Percentiles rank a stretch among this genome's conserved stretches.
These are phyloP conservation scores for Eupithecia exiguata DNA, from an alignment of 2,888 invertebrate species.

Conservation along the genomic window DNA sequence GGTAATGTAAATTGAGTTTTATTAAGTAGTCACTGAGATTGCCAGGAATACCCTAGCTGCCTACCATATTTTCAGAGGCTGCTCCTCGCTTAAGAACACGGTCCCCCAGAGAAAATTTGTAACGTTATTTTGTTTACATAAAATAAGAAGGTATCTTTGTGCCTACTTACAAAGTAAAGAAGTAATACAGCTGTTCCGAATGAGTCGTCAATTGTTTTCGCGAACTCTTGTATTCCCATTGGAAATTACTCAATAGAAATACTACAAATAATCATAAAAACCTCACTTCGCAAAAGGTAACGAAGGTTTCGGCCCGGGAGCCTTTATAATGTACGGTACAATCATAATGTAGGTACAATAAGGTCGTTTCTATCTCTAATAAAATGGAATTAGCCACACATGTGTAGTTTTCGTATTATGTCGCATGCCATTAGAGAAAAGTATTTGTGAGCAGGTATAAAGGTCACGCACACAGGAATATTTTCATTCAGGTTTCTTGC, in stretches of 20 bases:
- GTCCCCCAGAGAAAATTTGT: constrained; percentile 1
- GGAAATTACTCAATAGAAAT: constrained; percentile 8
- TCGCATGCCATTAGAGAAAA: constrained; percentile 39
- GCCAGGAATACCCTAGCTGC: neutral
- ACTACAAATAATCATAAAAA: neutral
- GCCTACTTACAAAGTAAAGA: neutral
- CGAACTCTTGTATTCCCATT: constrained; percentile 1
- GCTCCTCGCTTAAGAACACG: neutral
- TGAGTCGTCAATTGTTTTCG: neutral
- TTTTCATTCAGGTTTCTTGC: constrained; percentile 41
- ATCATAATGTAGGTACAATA: constrained; percentile 3
- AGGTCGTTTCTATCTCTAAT: constrained; percentile 14
- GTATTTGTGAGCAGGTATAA: constrained; percentile 28
- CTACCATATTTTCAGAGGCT: neutral
- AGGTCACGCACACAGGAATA: constrained; percentile 40
- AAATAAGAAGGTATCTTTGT: neutral
- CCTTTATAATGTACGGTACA: constrained; percentile 4
- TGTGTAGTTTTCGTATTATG: constrained; percentile 30
- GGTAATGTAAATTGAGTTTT: neutral
- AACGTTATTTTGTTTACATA: neutral
- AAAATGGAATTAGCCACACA: constrained; percentile 38
- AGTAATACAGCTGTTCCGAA: neutral
- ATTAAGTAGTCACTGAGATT: neutral
- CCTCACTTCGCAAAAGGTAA: neutral
- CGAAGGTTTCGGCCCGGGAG: neutral